A percentile compares a stretch with the other conserved stretches of the same genome.
These are phyloP conservation scores for Scaptomyza hsui DNA, from an alignment of 1,140 invertebrate genomes.

Conservation along the genomic window DNA sequence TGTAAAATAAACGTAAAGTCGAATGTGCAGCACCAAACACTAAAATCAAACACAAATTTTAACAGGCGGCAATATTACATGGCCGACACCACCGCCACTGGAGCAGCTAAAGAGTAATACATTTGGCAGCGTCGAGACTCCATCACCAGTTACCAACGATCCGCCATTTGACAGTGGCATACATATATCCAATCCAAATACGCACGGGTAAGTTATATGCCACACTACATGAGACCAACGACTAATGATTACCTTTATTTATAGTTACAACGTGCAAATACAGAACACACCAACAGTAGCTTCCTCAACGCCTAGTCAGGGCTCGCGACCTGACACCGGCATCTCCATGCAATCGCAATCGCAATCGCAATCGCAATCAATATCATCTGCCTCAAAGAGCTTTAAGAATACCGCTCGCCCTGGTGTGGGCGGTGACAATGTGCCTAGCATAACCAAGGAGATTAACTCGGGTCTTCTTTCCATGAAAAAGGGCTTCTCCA, in stretches of 20 bases:
- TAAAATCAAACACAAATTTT: slow-evolving; percentile 11
- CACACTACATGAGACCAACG: background rate
- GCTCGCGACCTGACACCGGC: slow-evolving; percentile 83
- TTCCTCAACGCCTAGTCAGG: slow-evolving; percentile 75
- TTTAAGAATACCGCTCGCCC: slow-evolving; percentile 45
- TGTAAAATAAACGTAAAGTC: slow-evolving; percentile 39
- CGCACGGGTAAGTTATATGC: slow-evolving; percentile 68
- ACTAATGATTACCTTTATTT: slow-evolving; percentile 1
- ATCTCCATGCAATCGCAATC: slow-evolving; percentile 81
- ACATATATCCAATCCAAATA: slow-evolving; percentile 82
- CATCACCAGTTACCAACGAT: slow-evolving; percentile 80
- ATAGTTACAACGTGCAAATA: slow-evolving; percentile 81
- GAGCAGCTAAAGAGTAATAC: slow-evolving; percentile 80
- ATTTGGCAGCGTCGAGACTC: slow-evolving; percentile 81
- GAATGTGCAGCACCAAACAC: background rate
- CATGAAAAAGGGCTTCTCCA: slow-evolving; percentile 91
- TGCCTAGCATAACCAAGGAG: slow-evolving; percentile 77
- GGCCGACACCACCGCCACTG: slow-evolving; percentile 77
- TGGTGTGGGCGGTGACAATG: slow-evolving; percentile 50
- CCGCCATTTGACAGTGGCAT: slow-evolving; percentile 72
- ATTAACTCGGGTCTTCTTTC: slow-evolving; percentile 87
- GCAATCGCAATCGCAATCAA: slow-evolving; percentile 65
- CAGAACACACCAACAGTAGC: slow-evolving; percentile 79
- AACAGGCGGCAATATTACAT: slow-evolving; percentile 78
- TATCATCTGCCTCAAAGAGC: slow-evolving; percentile 77